Percentiles rank a stretch among this genome's conserved stretches.
Evolutionary conservation across 2,888 invertebrate genomes (phyloP).

Genomic region (Bombylius discolor): DNA sequence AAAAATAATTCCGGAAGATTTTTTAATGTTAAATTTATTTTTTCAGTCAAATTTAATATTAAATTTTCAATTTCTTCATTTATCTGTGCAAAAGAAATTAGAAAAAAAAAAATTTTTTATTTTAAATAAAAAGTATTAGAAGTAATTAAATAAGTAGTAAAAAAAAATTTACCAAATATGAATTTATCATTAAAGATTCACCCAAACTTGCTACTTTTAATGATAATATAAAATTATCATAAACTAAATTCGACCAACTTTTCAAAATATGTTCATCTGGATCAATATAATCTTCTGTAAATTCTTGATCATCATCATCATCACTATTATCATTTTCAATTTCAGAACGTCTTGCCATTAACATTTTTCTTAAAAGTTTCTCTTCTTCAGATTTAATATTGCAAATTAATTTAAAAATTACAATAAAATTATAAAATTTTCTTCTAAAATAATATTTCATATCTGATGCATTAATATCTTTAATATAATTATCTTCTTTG

Average conservation of each 20-base stretch:
- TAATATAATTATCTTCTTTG: not conserved
- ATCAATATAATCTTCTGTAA: slow-evolving; percentile 29
- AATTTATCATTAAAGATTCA: slow-evolving; percentile 18
- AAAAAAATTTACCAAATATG: slow-evolving; percentile 11
- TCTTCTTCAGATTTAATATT: slow-evolving; percentile 10
- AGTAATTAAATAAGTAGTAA: not conserved
- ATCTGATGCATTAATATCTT: not conserved
- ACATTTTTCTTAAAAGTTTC: not conserved
- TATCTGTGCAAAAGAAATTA: slow-evolving; percentile 5
- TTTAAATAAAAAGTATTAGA: not conserved
- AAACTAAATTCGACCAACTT: slow-evolving; percentile 26
- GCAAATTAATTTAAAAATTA: slow-evolving; percentile 26
- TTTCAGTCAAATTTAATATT: slow-evolving; percentile 23
- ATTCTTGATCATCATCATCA: slow-evolving; percentile 22
- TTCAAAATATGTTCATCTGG: slow-evolving; percentile 26
- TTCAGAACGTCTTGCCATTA: not conserved
- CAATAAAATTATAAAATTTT: slow-evolving; percentile 23
- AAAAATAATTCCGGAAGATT: slow-evolving; percentile 21
- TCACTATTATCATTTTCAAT: slow-evolving; percentile 10
- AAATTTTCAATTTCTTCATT: slow-evolving; percentile 14
- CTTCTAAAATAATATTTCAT: slow-evolving; percentile 19
- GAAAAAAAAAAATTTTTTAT: not conserved
- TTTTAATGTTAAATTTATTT: slow-evolving; percentile 21
- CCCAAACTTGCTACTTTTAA: slow-evolving; percentile 22
- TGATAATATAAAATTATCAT: slow-evolving; percentile 21